Base-by-base conservation (phyloP, 2,888 invertebrate genomes). In the Pyrrhosoma nymphula region DNA sequence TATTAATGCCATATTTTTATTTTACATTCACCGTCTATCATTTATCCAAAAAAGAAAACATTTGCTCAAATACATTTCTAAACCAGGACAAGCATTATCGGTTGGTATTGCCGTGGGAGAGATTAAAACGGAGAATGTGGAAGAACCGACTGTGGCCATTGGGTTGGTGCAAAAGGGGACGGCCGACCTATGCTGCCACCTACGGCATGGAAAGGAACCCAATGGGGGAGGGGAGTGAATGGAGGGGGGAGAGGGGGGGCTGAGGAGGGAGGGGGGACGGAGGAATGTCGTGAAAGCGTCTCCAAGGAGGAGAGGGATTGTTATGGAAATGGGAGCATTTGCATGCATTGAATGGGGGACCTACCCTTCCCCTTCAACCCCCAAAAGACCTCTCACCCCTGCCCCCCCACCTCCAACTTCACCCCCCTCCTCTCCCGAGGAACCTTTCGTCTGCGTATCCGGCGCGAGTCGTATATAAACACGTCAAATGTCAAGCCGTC, bases 321-420 rank as follows among this genome's bases (percentile, higher is more conserved):
- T 93, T 75, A 93, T 93, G 93, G 69, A 93, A 93, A 93, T 93
- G 20, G 93, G 39, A 69, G 93, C n/a, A 63, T 93, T 93, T 93
- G 93, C 93, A 93, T 75, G 69, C 93, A 69, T 47, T 47, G 93
- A 93, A 93, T 69, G 75, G 82, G 30, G 26, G 8, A 26, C 69
- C 23, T 26, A 23, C n/a, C n/a, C 1, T 3, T 14, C 82, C 14
- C 35, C 14, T 35, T 1, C 16, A 35, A 30, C 30, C 82, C 35
- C 35, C 82, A 2, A 60, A 60, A 20, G 60, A 14, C 16, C 20
- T 60, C 10, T 35, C 69, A 20, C 82, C 82, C 2, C 75, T 6
- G 0, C 30, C 75, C 0, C 26, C 75, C 75, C 3, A 4, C 2
- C n/a, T 69, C 69, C 26, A n/a, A n/a, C 63, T 0, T n/a, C n/a